phyloP scores from a whole-genome alignment of 2,797 vertebrate species.

The Margarornis squamiger region DNA sequence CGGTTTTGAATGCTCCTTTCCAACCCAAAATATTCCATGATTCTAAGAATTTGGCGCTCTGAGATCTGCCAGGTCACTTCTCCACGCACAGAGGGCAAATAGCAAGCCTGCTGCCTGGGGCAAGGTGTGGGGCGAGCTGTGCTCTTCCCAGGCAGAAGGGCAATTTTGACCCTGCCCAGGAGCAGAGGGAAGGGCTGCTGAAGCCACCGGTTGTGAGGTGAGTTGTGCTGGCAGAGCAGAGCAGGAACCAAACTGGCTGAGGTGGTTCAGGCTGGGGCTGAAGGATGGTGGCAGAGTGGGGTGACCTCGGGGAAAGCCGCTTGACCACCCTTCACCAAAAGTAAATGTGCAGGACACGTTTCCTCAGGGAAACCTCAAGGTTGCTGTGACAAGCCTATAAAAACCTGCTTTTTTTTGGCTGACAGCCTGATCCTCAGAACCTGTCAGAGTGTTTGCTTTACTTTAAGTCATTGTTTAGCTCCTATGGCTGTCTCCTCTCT shows the following conservation, averaged over 20 bases:
- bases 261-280: background rate
- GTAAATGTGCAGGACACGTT: background rate
- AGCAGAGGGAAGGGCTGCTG: background rate
- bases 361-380: background rate
- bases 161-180: background rate
- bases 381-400: background rate
- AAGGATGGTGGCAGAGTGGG: background rate
- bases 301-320: background rate
- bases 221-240: background rate
- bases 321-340: background rate
- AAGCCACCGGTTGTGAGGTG: rapidly evolving
- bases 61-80: background rate
- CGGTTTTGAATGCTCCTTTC: background rate
- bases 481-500: background rate
- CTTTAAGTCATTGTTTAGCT: background rate
- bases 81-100: background rate
- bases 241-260: background rate
- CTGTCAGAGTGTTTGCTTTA: background rate
- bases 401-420: background rate
- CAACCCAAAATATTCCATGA: background rate
- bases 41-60: background rate
- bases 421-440: background rate
- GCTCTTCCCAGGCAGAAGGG: background rate
- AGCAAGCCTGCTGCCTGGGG: rapidly evolving
- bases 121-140: background rate